phyloP scores from a whole-genome alignment of 2,113 vertebrate species.

The Parus major region DNA sequence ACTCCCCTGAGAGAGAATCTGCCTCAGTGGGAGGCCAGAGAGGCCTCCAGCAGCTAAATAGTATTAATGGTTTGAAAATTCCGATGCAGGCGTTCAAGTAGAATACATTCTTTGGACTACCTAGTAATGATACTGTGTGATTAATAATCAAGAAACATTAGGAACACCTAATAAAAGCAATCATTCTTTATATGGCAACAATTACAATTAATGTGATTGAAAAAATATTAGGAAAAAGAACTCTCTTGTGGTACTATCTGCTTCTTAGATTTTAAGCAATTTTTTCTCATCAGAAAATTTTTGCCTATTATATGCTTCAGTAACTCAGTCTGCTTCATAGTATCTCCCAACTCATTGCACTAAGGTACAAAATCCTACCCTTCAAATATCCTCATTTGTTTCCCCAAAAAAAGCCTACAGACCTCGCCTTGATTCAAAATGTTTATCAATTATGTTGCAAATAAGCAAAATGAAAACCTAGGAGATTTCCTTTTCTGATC shows the following conservation, averaged over 20 bases:
- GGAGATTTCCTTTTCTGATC: not conserved
- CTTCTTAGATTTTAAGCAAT: not conserved
- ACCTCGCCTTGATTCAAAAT: not conserved
- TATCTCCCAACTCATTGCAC: not conserved
- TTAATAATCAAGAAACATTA: not conserved
- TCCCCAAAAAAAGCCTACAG: not conserved
- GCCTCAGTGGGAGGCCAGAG: not conserved
- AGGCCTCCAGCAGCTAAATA: not conserved
- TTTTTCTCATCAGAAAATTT: not conserved
- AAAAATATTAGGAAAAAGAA: conserved; percentile 37
- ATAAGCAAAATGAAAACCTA: not conserved
- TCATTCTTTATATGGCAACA: not conserved
- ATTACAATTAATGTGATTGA: not conserved
- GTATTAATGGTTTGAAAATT: not conserved
- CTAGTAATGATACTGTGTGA: not conserved
- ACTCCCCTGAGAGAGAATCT: not conserved
- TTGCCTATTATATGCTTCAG: not conserved
- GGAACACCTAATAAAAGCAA: not conserved
- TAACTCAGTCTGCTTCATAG: not conserved
- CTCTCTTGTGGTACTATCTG: not conserved
- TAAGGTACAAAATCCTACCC: not conserved
- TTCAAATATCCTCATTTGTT: not conserved
- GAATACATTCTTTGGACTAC: not conserved
- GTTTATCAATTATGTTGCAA: fast-evolving
- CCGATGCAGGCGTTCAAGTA: not conserved